Conservation (phyloP, 2,113 vertebrate species). For the Colossoma macropomum region DNA sequence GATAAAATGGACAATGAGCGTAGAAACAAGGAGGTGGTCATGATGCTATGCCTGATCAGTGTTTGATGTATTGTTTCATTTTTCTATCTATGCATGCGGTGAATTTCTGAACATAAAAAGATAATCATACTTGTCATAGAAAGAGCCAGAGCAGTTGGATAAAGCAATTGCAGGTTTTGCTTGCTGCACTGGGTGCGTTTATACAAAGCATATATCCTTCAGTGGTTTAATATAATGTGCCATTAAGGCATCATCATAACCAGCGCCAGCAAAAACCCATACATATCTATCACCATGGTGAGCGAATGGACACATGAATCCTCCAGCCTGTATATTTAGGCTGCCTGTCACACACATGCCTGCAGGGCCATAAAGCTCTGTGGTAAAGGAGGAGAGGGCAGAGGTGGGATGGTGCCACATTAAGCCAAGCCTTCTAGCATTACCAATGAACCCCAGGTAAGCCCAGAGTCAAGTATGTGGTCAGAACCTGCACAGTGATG, state of each 20-base stretch:
- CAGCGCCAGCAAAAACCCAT: background rate
- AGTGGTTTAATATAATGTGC: background rate
- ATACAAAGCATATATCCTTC: background rate
- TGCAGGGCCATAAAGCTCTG: background rate
- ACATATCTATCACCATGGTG: background rate
- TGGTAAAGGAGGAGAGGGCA: background rate
- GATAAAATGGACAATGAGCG: too few relatives aligned
- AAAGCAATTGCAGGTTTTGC: background rate
- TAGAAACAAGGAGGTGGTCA: too few relatives aligned
- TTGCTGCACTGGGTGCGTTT: background rate
- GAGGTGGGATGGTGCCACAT: background rate
- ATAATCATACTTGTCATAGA: background rate
- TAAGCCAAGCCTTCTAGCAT: background rate
- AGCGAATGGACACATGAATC: background rate
- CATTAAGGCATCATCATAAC: background rate
- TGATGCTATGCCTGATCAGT: too few relatives aligned
- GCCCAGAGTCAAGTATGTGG: conserved; percentile 3
- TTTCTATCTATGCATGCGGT: background rate
- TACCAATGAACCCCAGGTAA: conserved; percentile 8
- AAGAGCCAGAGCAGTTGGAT: background rate
- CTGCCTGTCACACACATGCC: conserved; percentile 14
- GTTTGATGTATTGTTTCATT: background rate
- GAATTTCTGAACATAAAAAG: background rate
- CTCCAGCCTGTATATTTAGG: background rate
- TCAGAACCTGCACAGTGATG: background rate